A percentile compares a stretch with the other conserved stretches of the same genome.
Conservation (phyloP, 1,140 invertebrate genomes). For the Hycleus cichorii region DNA sequence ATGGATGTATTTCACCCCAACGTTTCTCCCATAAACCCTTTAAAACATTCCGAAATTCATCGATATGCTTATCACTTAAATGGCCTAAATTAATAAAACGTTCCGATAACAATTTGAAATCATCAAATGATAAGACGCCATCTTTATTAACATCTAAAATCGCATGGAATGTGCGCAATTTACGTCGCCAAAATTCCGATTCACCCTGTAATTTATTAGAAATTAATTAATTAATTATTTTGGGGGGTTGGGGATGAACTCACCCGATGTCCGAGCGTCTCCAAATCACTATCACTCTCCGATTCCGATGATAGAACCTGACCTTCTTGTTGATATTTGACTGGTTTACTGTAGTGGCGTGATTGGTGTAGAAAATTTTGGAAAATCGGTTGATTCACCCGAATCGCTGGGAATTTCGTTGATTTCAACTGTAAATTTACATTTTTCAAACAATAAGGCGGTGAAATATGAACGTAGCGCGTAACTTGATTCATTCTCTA, state of each 20-base stretch:
- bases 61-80: conserved; percentile 51
- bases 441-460: no score
- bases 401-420: no score
- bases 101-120: conserved; percentile 64
- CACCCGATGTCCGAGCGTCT: conserved; percentile 32
- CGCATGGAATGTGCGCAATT: conserved; percentile 77
- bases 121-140: conserved; percentile 73
- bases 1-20: conserved; percentile 73
- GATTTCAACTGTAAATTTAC: no score
- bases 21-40: conserved; percentile 71
- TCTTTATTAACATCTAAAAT: conserved; percentile 78
- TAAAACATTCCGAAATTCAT: conserved; percentile 61
- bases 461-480: no score
- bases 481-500: no score
- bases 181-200: conserved; percentile 79
- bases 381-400: no score
- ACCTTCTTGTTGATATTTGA: neutral
- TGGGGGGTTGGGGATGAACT: conserved; percentile 6
- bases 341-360: conserved; percentile 3
- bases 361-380: no score
- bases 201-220: conserved; percentile 49
- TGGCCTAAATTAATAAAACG: conserved; percentile 67
- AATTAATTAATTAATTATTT: conserved; percentile 6
- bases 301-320: conserved; percentile 20
- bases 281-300: conserved; percentile 34